Evolutionary conservation across 2,888 invertebrate species (phyloP).

Genomic region (Rapana venosa): DNA sequence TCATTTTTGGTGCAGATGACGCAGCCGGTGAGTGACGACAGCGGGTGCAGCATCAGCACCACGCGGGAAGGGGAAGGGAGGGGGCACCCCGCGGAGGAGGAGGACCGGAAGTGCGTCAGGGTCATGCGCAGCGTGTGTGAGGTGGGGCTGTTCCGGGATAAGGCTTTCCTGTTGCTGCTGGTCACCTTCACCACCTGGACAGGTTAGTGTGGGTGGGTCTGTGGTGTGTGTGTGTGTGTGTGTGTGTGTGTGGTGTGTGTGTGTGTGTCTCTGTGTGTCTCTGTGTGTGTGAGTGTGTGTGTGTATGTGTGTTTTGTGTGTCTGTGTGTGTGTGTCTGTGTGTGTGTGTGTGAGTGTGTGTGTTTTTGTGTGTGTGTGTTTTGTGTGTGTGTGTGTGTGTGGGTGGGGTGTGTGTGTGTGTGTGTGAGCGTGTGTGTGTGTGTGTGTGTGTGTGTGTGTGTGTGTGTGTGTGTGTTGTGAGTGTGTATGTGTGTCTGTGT

Average conservation of each 20-base stretch:
- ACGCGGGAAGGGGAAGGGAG: neutral
- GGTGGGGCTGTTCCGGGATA: conserved; percentile 57
- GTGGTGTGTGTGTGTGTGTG: neutral
- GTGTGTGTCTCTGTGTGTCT: no score
- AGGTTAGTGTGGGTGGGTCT: conserved; percentile 53
- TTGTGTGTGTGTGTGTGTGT: neutral
- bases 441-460: no score
- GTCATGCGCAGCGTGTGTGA: conserved; percentile 35
- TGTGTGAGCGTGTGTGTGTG: no score
- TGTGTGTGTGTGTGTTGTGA: no score
- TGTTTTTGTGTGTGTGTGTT: neutral
- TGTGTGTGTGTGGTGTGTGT: neutral
- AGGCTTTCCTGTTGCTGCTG: conserved; percentile 60
- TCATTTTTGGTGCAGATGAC: conserved; percentile 50
- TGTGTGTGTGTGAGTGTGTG: conserved; percentile 24
- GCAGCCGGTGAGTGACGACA: conserved; percentile 38
- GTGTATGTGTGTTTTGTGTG: neutral
- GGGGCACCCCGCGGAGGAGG: no score
- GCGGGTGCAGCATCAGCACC: conserved; percentile 21
- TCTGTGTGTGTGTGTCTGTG: neutral
- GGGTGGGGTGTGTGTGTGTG: no score
- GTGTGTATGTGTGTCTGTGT: no score
- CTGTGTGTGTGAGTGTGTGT: no score
- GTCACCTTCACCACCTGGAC: conserved; percentile 66
- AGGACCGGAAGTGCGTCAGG: neutral